Percentiles rank a stretch among this genome's conserved stretches.
phyloP scores from a whole-genome alignment of 2,888 invertebrate species.

The Drosophila niveifrons region DNA sequence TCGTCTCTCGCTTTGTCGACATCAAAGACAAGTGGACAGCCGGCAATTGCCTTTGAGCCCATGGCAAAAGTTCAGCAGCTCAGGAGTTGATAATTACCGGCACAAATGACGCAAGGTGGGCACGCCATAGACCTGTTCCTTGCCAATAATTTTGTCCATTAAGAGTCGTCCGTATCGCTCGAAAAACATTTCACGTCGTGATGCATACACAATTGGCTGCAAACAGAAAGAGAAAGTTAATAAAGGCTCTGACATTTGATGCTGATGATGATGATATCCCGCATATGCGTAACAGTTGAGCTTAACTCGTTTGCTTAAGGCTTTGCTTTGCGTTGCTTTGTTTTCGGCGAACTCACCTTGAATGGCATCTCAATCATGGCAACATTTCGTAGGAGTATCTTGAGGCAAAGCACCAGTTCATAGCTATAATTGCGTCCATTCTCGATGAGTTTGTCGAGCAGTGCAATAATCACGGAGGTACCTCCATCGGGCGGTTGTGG shows the following conservation, averaged over 20 bases:
- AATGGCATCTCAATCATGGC: conserved; percentile 87
- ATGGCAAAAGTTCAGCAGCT: conserved; percentile 31
- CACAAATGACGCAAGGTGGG: conserved; percentile 91
- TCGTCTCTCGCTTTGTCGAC: conserved; percentile 5
- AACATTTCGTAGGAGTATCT: conserved; percentile 89
- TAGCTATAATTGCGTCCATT: conserved; percentile 88
- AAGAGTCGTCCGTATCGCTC: conserved; percentile 83
- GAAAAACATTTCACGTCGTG: conserved; percentile 83
- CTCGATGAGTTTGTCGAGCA: conserved; percentile 89
- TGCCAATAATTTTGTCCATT: conserved; percentile 82
- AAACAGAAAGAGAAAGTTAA: conserved; percentile 21
- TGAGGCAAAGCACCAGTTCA: conserved; percentile 90
- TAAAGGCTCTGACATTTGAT: conserved; percentile 3
- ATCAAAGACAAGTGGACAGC: conserved; percentile 46
- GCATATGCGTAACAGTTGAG: conserved; percentile 3
- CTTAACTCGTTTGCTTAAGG: conserved; percentile 1
- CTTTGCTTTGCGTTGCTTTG: conserved; percentile 1
- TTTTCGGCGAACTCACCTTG: conserved; percentile 75
- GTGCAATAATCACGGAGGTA: conserved; percentile 88
- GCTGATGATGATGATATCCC: background rate
- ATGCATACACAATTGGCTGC: conserved; percentile 80
- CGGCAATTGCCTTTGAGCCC: conserved; percentile 1
- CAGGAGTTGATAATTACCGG: conserved; percentile 82
- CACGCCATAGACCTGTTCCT: conserved; percentile 85
- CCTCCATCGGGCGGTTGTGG: conserved; percentile 87